Conservation (phyloP, 2,888 invertebrate species). For the Pemphredon lugubris region DNA sequence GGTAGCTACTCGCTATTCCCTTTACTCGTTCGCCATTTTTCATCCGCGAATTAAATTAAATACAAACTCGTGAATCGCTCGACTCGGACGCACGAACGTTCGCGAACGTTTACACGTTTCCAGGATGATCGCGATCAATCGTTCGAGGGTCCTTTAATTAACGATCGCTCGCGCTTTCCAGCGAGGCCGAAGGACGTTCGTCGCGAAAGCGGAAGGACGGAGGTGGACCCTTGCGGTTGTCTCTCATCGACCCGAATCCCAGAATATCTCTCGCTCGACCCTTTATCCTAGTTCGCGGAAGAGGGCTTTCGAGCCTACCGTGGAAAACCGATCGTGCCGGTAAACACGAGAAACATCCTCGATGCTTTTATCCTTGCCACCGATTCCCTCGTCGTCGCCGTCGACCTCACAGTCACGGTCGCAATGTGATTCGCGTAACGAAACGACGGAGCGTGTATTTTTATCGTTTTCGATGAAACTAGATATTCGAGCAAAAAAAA, state of each 20-base stretch:
- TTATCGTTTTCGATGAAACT: slow-evolving; percentile 4
- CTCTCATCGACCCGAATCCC: slow-evolving; percentile 30
- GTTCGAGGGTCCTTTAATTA: slow-evolving; percentile 42
- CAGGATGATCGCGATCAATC: too few species aligned
- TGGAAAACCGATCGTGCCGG: slow-evolving; percentile 23
- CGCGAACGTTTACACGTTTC: too few species aligned
- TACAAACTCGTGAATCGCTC: too few species aligned
- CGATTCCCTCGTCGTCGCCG: not conserved
- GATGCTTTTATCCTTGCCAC: slow-evolving; percentile 31
- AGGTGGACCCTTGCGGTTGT: slow-evolving; percentile 14
- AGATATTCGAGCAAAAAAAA: too few species aligned
- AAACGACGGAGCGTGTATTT: not conserved
- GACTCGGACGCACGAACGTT: too few species aligned
- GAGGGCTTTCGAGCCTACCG: slow-evolving; percentile 18
- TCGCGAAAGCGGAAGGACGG: slow-evolving; percentile 3
- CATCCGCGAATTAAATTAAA: too few species aligned
- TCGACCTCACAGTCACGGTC: slow-evolving; percentile 10
- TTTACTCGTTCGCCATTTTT: too few species aligned
- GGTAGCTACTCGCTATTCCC: too few species aligned
- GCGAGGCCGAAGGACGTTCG: slow-evolving; percentile 22
- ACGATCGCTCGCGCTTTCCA: slow-evolving; percentile 34
- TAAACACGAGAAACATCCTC: slow-evolving; percentile 30
- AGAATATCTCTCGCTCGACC: slow-evolving; percentile 16
- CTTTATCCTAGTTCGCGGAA: not conserved
- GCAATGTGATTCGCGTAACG: not conserved